Evolutionary conservation across 1,140 invertebrate genomes (phyloP), one percentile per base, ranked within the genome.

Genomic region (Cyrtorhinus lividipennis): DNA sequence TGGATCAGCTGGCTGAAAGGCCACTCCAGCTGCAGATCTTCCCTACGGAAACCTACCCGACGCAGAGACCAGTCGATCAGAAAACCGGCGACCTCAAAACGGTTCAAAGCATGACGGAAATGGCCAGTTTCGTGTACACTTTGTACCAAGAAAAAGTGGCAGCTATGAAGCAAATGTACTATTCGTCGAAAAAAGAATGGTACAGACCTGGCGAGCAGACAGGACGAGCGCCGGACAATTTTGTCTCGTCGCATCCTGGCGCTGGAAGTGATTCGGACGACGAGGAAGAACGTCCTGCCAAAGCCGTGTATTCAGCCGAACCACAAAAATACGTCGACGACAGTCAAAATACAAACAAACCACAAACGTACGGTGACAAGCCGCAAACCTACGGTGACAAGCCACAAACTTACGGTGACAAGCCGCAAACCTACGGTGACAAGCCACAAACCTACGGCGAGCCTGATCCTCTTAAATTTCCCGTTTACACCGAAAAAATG

Each of bases 81-180:
- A 18, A 56, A 13, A 73, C 76, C 5, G 68, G 68, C 67, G 68
- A 70, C 2, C 68, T 77, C 1, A 73, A 87, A 66, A 70, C 80
- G 1, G 83, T 92, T 1, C 77, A 85, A 66, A 88, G 94, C 73
- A 95, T 96, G 90, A 82, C 89, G 1, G 85, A 94, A 66, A 94
- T 95, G 88, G 89, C 90, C 0, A 83, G 88, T 70, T 92, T 90
- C 77, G 92, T 95, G 0, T 95, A 91, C 75, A 84, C 92, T 68
- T 83, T 91, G 72, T 96, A 95, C 71, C 82, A 90, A 69, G 77
- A 84, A 46, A 84, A 84, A 74, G 81, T 90, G 46, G 82, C 84
- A 65, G 73, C 76, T 20, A 72, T 86, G 53, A 85, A 85, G 71
- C 77, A 78, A 67, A 75, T 73, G 25, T 73, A 77, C 62, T 69